These are phyloP conservation scores for Mus minutoides DNA, from an alignment of 2,797 vertebrate species.

Conservation along the genomic window DNA sequence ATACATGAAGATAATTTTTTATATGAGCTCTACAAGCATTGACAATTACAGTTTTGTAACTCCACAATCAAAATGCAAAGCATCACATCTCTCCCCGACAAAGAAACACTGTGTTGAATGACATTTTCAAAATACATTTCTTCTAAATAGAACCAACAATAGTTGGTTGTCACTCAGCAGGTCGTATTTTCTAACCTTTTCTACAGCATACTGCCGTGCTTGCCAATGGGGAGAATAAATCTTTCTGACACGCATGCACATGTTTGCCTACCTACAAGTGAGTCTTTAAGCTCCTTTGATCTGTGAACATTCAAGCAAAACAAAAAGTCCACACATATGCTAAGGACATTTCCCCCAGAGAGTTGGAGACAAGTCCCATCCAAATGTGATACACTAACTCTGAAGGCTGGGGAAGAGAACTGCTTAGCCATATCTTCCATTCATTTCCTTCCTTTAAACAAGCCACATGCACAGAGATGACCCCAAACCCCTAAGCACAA, in stretches of 20 bases:
- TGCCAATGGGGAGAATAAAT: background rate
- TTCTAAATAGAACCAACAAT: constrained; percentile 22
- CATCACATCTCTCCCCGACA: background rate
- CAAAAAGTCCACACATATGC: background rate
- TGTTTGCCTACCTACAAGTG: background rate
- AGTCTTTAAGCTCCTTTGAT: background rate
- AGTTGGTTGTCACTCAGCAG: background rate
- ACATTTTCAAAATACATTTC: constrained; percentile 37
- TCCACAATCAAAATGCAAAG: constrained; percentile 1
- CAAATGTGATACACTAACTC: constrained; percentile 15
- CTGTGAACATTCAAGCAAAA: constrained; percentile 21
- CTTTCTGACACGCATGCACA: background rate
- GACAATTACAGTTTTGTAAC: background rate
- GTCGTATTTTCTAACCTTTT: background rate
- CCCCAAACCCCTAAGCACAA: background rate
- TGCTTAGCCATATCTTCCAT: constrained; percentile 67
- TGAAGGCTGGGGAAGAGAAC: constrained; percentile 37
- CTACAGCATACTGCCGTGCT: background rate
- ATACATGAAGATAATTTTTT: background rate
- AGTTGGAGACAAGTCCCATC: constrained; percentile 42
- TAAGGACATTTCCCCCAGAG: background rate
- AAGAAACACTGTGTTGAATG: background rate
- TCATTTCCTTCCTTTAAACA: constrained; percentile 74
- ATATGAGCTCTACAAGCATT: background rate
- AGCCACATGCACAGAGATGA: constrained; percentile 45